These are phyloP conservation scores for Mus pahari DNA, from an alignment of 2,113 vertebrate species.

Conservation along the genomic window DNA sequence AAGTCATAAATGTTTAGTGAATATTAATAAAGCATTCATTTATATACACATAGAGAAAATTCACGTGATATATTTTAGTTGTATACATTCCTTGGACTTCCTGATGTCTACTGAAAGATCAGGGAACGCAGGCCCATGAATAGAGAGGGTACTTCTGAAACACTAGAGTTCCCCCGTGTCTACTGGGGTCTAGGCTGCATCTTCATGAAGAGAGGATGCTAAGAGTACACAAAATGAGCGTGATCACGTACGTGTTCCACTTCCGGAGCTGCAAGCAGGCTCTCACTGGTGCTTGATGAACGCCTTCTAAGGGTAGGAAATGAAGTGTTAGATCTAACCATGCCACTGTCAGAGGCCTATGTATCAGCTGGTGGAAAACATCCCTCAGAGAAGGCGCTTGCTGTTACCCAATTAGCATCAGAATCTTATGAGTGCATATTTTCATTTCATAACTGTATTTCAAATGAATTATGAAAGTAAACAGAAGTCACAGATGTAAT, in stretches of 20 bases:
- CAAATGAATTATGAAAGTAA: constrained; percentile 75
- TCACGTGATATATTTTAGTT: background rate
- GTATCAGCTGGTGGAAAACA: constrained; percentile 66
- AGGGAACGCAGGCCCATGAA: background rate
- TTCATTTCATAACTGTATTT: constrained; percentile 78
- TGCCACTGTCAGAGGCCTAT: constrained; percentile 68
- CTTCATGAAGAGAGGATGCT: background rate
- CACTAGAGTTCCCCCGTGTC: background rate
- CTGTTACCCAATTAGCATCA: constrained; percentile 75
- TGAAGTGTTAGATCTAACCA: constrained; percentile 54
- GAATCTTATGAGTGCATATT: constrained; percentile 57
- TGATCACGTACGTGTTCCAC: constrained; percentile 5
- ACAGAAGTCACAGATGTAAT: constrained; percentile 67
- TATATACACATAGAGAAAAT: background rate
- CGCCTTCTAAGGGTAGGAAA: constrained; percentile 45
- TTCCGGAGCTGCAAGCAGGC: constrained; percentile 23
- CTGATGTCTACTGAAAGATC: background rate
- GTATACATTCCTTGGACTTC: background rate
- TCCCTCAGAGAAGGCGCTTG: constrained; percentile 35
- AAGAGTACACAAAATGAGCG: background rate
- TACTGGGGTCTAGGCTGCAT: background rate
- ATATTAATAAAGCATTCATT: background rate
- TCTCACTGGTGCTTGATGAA: constrained; percentile 46
- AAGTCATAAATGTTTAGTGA: background rate
- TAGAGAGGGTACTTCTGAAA: background rate